These are phyloP conservation scores for Beris chalybata DNA, from an alignment of 2,888 invertebrate genomes.

Conservation along the genomic window DNA sequence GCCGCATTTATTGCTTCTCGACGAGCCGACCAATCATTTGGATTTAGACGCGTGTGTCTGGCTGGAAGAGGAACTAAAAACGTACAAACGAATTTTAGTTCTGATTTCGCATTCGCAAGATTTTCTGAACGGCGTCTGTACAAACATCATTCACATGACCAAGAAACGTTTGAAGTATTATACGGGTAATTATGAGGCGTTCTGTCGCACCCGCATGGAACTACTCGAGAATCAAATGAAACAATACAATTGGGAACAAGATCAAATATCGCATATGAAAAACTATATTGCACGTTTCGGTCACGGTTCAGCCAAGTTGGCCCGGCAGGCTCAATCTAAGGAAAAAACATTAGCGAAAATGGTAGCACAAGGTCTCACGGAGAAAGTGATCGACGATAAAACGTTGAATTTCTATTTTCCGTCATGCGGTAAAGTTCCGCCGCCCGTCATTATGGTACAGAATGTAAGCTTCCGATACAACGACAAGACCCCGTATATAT, in stretches of 20 bases:
- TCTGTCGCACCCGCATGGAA: slow-evolving; percentile 90
- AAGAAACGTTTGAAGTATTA: slow-evolving; percentile 93
- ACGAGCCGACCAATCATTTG: slow-evolving; percentile 98
- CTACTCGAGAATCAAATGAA: slow-evolving; percentile 98
- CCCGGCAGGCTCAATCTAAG: slow-evolving; percentile 98
- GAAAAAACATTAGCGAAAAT: slow-evolving; percentile 99
- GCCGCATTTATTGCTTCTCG: slow-evolving; percentile 92
- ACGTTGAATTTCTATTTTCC: slow-evolving; percentile 94
- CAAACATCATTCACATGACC: slow-evolving; percentile 94
- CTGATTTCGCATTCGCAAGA: slow-evolving; percentile 99
- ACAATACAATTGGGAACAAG: slow-evolving; percentile 99
- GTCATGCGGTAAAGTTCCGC: slow-evolving; percentile 92
- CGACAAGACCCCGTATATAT: slow-evolving; percentile 86
- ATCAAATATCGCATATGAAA: slow-evolving; percentile 99
- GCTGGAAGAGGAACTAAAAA: slow-evolving; percentile 97
- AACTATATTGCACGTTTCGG: slow-evolving; percentile 99
- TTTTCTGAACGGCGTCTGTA: slow-evolving; percentile 96
- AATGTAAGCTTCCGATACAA: slow-evolving; percentile 95
- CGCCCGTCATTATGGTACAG: slow-evolving; percentile 99
- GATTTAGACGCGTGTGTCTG: slow-evolving; percentile 99
- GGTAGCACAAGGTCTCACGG: slow-evolving; percentile 97
- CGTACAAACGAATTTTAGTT: slow-evolving; percentile 94
- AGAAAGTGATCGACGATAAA: slow-evolving; percentile 91
- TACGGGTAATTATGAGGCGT: slow-evolving; percentile 96
- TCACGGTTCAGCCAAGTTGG: slow-evolving; percentile 98